Evolutionary conservation across 2,888 invertebrate genomes (phyloP), one percentile per base, ranked within the genome.

Genomic region (Synergus japonicus): DNA sequence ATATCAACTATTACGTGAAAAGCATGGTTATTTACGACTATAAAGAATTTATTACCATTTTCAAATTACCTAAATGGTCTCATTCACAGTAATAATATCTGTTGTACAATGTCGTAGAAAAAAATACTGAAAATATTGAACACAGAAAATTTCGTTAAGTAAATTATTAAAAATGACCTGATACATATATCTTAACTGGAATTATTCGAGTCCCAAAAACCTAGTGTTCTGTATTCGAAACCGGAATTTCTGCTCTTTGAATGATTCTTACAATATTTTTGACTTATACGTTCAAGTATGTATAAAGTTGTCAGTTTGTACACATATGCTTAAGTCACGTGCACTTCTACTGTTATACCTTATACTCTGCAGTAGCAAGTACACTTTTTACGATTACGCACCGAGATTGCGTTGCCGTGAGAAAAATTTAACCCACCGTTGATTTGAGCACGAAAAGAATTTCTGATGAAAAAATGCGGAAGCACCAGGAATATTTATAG

Each of bases 401-500:
- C 9, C 9, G 49, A 73, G 73, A 73, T 73, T 73, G 73, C 54
- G 73, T 73, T 73, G 73, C 41, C 73, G 73, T 73, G 73, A 73
- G 73, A 73, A 73, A 73, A 54, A 73, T 73, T 73, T n/a, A 73
- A 37, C 15, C 69, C 18, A 69, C 49, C 49, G 37, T 29, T 54
- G 73, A 73, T 73, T 54, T 73, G 37, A 69, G n/a, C 49, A 49
- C 49, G 37, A 69, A 69, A 73, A 73, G 73, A 73, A 73, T 54
- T 73, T 54, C 54, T 73, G 73, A 73, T 73, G 73, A 73, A 73
- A 73, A 73, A 73, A 73, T 73, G 73, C 73, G 73, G 73, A 73
- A 73, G 54, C 37, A 73, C 49, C n/a, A 49, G 54, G 41, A 73
- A 49, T 73, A 73, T 73, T 22, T 67, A 43, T 44, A 29, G 37